Conservation (phyloP, 2,113 vertebrate genomes). For the Podocnemis expansa region DNA sequence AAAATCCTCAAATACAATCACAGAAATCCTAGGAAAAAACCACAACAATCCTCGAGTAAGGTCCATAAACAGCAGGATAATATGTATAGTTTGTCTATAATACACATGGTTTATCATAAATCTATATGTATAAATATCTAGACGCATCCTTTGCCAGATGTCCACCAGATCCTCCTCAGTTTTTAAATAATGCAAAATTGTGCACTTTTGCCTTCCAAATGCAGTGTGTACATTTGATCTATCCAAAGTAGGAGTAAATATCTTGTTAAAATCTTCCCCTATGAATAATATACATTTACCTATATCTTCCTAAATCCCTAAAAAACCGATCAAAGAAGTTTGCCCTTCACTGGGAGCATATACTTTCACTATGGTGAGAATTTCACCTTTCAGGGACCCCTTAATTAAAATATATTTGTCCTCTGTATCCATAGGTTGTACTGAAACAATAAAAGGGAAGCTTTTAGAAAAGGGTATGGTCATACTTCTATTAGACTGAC, state of each 20-base stretch:
- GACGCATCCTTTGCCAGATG: not conserved
- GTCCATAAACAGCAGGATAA: not conserved
- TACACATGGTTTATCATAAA: too few relatives aligned
- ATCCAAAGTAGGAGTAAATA: not conserved
- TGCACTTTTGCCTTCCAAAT: not conserved
- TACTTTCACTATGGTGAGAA: not conserved
- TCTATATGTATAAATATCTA: too few relatives aligned
- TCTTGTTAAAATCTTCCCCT: not conserved
- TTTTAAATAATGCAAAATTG: not conserved
- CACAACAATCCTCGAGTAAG: not conserved
- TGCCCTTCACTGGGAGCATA: not conserved
- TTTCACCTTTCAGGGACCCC: too few relatives aligned
- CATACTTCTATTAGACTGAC: too few relatives aligned
- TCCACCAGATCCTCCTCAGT: not conserved
- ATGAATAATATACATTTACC: not conserved
- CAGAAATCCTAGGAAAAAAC: not conserved
- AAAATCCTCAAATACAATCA: not conserved
- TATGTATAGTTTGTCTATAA: not conserved
- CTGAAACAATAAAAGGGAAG: too few relatives aligned
- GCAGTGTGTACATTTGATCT: not conserved
- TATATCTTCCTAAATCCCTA: not conserved
- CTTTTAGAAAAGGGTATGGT: too few relatives aligned
- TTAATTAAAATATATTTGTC: too few relatives aligned
- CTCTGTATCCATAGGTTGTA: too few relatives aligned
- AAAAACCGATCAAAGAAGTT: not conserved